These are phyloP conservation scores for Pterocles gutturalis DNA, from an alignment of 2,113 vertebrate species.

Conservation along the genomic window DNA sequence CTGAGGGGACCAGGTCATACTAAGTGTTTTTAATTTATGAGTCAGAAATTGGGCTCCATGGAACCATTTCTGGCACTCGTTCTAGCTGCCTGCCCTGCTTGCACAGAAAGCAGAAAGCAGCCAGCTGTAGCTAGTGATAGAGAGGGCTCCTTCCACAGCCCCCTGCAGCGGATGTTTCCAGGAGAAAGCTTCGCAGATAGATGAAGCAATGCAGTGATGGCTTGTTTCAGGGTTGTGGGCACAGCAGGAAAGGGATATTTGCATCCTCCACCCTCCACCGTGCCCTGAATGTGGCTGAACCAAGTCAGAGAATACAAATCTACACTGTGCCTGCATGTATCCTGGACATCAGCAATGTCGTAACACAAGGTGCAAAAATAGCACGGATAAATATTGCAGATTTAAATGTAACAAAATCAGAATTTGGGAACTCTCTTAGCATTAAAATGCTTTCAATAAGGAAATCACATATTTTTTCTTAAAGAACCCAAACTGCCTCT, in stretches of 20 bases:
- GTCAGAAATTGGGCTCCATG: neutral
- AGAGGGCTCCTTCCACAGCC: rapidly evolving
- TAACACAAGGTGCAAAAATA: neutral
- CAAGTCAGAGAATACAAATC: neutral
- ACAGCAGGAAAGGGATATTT: neutral
- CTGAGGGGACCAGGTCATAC: neutral
- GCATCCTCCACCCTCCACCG: neutral
- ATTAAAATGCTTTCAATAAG: neutral
- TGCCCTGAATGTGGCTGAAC: neutral
- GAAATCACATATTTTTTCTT: neutral
- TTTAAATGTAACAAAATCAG: neutral
- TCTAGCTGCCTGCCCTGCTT: neutral
- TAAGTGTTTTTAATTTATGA: neutral
- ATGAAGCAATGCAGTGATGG: neutral
- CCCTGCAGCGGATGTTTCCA: neutral
- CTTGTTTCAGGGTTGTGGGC: neutral
- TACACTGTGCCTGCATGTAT: rapidly evolving
- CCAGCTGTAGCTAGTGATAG: too few species aligned
- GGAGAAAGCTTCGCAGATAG: neutral
- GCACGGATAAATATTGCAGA: rapidly evolving
- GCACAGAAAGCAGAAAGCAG: neutral
- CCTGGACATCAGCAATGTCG: neutral
- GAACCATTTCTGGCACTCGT: neutral
- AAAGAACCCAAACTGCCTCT: neutral
- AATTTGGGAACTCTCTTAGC: neutral